Base-by-base conservation (phyloP, 2,797 vertebrate species). In the Rhinichthys osculus region DNA sequence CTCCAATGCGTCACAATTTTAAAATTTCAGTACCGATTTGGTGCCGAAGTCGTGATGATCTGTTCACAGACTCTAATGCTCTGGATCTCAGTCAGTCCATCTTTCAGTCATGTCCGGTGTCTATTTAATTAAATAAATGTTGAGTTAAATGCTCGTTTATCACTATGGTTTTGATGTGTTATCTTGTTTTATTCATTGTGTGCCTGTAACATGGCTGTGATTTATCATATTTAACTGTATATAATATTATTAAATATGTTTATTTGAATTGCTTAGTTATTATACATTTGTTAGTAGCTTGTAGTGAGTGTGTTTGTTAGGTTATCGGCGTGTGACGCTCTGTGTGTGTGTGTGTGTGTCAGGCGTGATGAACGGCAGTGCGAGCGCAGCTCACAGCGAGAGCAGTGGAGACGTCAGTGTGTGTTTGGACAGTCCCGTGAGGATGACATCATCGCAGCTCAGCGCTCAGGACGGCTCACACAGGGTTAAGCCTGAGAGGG, bases 331-430 rank as follows among this genome's bases (percentile, higher is more conserved):
- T 59, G 57, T 59, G 57, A 59, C 52, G 54, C 54, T 59, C 54
- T 59, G 21, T 42, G 50, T 62, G 10, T 85, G 82, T 50, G 47
- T 50, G 47, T 47, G 14, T 50, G 47, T 50, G 1, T 62, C 95
- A 98, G 98, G 97, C 93, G 93, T 96, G 19, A 40, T 96, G 91
- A 96, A 95, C 89, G 97, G 94, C 86, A 93, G 85, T 90, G 94
- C 96, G 87, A 98, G 96, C 94, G 92, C 97, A 77, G 97, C 97
- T 4, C 98, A 98, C 73, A 99, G 98, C 33, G 98, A 98, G 94
- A 98, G 97, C 96, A 99, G 98, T 5, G 98, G 97, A 2, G 98
- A 99, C 90, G 98, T 98, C 91, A 98, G 96, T 86, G 94, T 97
- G 62, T 95, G 96, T 27, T 93, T 97, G 67, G 97, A 99, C 86